Evolutionary conservation across 2,888 invertebrate species (phyloP).

Genomic region (Adelognathus sp.): DNA sequence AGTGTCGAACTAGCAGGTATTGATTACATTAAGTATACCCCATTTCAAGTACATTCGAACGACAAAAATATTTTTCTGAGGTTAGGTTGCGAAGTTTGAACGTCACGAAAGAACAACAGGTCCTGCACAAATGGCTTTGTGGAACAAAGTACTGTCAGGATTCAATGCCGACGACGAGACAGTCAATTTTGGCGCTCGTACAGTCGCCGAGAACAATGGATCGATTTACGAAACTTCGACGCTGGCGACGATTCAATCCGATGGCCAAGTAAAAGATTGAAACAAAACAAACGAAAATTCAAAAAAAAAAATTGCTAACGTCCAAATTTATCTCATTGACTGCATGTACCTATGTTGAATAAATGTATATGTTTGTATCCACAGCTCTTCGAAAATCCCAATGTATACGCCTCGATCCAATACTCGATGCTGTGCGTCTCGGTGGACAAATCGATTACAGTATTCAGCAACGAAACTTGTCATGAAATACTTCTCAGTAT

Average conservation of each 20-base stretch:
- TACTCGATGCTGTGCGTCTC: conserved; percentile 71
- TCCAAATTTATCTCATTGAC: not conserved
- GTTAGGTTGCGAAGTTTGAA: not conserved
- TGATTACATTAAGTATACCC: not conserved
- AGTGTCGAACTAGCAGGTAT: not conserved
- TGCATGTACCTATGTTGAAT: no score
- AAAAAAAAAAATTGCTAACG: not conserved
- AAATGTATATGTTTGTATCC: not conserved
- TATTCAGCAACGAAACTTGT: conserved; percentile 75
- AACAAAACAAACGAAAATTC: not conserved
- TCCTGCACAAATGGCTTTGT: conserved; percentile 69
- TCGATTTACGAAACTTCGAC: conserved; percentile 82
- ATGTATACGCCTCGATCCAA: conserved; percentile 67
- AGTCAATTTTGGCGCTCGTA: conserved; percentile 82
- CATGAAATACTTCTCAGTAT: conserved; percentile 69
- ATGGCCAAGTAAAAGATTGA: conserved; percentile 67
- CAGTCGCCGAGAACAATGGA: conserved; percentile 79
- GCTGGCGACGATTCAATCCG: conserved; percentile 78
- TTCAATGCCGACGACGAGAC: conserved; percentile 82
- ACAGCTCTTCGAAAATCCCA: conserved; percentile 64
- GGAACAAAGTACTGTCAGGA: conserved; percentile 79
- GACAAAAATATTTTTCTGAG: not conserved
- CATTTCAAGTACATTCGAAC: not conserved
- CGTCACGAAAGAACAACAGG: not conserved
- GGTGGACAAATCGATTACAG: conserved; percentile 75